phyloP scores from a whole-genome alignment of 2,113 vertebrate genomes.

The Clarias gariepinus region DNA sequence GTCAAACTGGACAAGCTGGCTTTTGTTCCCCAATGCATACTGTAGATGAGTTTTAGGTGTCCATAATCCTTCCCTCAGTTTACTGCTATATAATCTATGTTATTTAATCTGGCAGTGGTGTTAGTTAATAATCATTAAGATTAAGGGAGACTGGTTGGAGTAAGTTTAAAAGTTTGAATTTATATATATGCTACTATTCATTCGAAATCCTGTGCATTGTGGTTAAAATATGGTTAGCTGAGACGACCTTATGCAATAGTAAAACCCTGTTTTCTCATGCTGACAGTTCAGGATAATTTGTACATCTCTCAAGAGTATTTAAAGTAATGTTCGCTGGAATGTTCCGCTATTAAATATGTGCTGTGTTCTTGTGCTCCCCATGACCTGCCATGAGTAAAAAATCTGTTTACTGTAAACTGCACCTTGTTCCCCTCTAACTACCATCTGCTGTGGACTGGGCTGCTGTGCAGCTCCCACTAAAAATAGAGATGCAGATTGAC shows the following conservation, averaged over 20 bases:
- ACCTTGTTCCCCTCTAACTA: slow-evolving; percentile 77
- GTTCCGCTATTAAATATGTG: slow-evolving; percentile 70
- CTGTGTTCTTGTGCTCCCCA: slow-evolving; percentile 75
- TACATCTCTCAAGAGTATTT: slow-evolving; percentile 28
- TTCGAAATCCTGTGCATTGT: too few species aligned
- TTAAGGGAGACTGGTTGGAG: too few species aligned
- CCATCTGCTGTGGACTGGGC: slow-evolving; percentile 82
- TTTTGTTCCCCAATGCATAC: too few species aligned
- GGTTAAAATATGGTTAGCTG: not conserved
- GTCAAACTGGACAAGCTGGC: too few species aligned
- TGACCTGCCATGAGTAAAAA: slow-evolving; percentile 90
- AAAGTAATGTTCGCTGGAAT: slow-evolving; percentile 64
- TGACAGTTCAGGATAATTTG: not conserved
- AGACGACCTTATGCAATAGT: not conserved
- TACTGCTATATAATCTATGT: too few species aligned
- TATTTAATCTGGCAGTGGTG: too few species aligned
- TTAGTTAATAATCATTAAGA: too few species aligned
- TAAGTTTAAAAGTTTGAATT: too few species aligned
- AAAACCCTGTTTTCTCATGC: not conserved
- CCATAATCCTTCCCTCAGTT: too few species aligned
- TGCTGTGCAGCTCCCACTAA: slow-evolving; percentile 69
- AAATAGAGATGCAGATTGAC: slow-evolving; percentile 73
- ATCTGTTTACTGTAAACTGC: slow-evolving; percentile 94
- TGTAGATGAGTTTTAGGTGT: too few species aligned
- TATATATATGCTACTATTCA: too few species aligned